Evolutionary conservation across 2,888 invertebrate species (phyloP).

Genomic region (Chymomyza amoena): DNA sequence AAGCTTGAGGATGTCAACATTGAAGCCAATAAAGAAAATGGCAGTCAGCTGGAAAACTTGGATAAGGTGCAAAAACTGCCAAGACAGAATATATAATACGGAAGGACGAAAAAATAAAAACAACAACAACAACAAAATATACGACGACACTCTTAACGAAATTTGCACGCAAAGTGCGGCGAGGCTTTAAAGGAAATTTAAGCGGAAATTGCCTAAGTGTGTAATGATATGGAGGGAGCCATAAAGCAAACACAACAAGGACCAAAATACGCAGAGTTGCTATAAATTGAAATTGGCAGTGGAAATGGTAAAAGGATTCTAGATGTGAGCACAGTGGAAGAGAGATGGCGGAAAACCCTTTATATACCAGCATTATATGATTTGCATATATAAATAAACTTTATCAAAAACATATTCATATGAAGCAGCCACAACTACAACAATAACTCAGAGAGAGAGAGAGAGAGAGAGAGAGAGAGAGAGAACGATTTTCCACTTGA

Average conservation of each 20-base stretch:
- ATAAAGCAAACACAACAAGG: background rate
- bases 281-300: background rate
- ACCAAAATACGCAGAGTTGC: background rate
- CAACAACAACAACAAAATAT: background rate
- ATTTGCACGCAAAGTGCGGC: constrained; percentile 4
- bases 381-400: constrained; percentile 67
- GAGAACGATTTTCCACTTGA: constrained; percentile 69
- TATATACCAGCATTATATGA: constrained; percentile 42
- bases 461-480: background rate
- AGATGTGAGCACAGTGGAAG: background rate
- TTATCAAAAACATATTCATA: constrained; percentile 66
- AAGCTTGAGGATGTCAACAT: constrained; percentile 12
- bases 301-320: background rate
- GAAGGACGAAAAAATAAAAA: background rate
- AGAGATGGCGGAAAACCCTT: constrained; percentile 26
- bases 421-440: constrained; percentile 24
- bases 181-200: constrained; percentile 50
- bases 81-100: background rate
- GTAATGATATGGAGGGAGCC: background rate
- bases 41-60: constrained; percentile 58
- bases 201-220: constrained; percentile 48
- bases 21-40: constrained; percentile 34
- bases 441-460: background rate
- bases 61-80: constrained; percentile 47
- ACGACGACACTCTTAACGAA: background rate